These are phyloP conservation scores for Xestia sexstrigata DNA, from an alignment of 2,888 invertebrate genomes.

Conservation along the genomic window DNA sequence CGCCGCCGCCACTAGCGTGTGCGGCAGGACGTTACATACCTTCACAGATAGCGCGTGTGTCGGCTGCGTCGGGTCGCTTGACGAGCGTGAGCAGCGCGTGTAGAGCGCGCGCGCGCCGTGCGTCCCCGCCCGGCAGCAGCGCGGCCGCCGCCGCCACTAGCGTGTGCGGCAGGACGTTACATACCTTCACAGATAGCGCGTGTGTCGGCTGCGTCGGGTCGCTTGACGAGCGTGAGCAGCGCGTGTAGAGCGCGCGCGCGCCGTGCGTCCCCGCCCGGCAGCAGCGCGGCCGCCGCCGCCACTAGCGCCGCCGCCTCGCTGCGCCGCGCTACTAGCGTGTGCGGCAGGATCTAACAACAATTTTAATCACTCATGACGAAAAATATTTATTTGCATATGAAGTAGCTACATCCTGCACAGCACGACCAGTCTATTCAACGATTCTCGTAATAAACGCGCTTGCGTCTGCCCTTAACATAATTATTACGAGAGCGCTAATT, in stretches of 20 bases:
- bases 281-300: constrained; percentile 78
- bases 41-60: constrained; percentile 83
- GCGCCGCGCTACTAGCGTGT: constrained; percentile 83
- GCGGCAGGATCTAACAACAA: constrained; percentile 78
- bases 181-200: constrained; percentile 84
- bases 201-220: constrained; percentile 81
- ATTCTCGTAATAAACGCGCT: not conserved
- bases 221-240: constrained; percentile 84
- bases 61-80: constrained; percentile 82
- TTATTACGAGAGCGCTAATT: not conserved
- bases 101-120: constrained; percentile 79
- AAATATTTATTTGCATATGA: not conserved
- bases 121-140: constrained; percentile 75
- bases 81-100: constrained; percentile 84
- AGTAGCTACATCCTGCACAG: not conserved
- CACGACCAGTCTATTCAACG: not conserved
- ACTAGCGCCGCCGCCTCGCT: constrained; percentile 81
- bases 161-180: not conserved
- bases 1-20: too few relatives aligned
- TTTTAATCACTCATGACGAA: not conserved
- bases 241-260: constrained; percentile 81
- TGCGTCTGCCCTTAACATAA: not conserved
- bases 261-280: constrained; percentile 75
- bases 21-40: constrained; percentile 68
- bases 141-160: constrained; percentile 71